These are phyloP conservation scores for Scaptomyza montana DNA, from an alignment of 1,140 invertebrate species.

Conservation along the genomic window DNA sequence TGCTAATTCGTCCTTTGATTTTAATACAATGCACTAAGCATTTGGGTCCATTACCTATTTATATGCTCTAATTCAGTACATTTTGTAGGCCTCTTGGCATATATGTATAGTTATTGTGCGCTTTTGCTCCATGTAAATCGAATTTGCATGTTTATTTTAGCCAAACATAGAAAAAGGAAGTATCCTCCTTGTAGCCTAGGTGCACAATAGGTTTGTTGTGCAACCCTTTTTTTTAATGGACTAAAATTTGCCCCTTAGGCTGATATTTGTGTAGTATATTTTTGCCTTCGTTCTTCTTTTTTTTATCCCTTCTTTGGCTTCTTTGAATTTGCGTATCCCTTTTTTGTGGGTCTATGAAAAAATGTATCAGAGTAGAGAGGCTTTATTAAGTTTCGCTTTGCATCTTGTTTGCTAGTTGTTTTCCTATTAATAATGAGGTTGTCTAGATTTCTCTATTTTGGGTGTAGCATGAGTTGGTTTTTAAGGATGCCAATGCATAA, in stretches of 20 bases:
- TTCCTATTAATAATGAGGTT: conserved; percentile 52
- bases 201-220: conserved; percentile 59
- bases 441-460: conserved; percentile 40
- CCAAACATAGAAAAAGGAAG: conserved; percentile 9
- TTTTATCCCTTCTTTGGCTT: conserved; percentile 11
- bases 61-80: conserved; percentile 46
- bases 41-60: conserved; percentile 61
- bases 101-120: conserved; percentile 40
- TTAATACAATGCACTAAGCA: conserved; percentile 47
- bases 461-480: neutral
- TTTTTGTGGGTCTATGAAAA: conserved; percentile 18
- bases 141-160: conserved; percentile 67
- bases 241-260: conserved; percentile 25
- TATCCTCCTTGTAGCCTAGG: conserved; percentile 28
- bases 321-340: conserved; percentile 41
- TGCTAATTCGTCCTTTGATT: conserved; percentile 45
- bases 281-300: neutral
- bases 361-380: conserved; percentile 4
- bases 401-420: conserved; percentile 44
- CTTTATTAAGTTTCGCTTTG: conserved; percentile 47
- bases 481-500: conserved; percentile 18
- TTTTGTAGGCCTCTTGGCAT: conserved; percentile 16
- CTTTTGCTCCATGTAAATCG: conserved; percentile 62
- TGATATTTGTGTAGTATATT: conserved; percentile 24
- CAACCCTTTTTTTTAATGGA: conserved; percentile 43